A percentile compares a stretch with the other conserved stretches of the same genome.
Evolutionary conservation across 2,797 vertebrate species (phyloP).

Genomic region (Hydrocynus forskahlii): DNA sequence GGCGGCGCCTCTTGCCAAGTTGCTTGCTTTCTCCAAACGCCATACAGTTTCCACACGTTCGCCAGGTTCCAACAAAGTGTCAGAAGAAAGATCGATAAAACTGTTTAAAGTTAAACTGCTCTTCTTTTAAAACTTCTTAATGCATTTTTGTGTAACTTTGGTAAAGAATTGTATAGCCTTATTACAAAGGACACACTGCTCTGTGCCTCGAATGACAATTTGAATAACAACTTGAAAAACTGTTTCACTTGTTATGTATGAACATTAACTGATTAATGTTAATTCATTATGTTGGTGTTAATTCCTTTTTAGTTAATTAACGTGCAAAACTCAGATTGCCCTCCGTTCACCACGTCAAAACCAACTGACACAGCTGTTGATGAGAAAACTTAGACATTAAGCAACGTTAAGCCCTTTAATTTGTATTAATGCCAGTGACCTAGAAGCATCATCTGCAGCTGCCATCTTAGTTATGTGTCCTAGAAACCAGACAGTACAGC

Average conservation of each 20-base stretch:
- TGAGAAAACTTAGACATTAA: conserved; percentile 68
- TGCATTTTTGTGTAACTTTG: neutral
- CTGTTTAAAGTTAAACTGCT: neutral
- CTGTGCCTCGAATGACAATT: neutral
- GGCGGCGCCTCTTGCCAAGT: conserved; percentile 52
- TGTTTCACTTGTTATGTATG: neutral
- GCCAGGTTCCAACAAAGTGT: conserved; percentile 36
- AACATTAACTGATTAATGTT: neutral
- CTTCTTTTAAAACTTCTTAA: neutral
- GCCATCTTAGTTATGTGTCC: conserved; percentile 80
- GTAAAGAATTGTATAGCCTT: too few species aligned
- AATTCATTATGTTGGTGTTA: neutral
- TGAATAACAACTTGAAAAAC: neutral
- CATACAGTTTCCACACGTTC: conserved; percentile 36
- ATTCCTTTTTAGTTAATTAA: conserved; percentile 1
- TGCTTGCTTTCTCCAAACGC: conserved; percentile 36
- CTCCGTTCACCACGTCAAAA: conserved; percentile 59
- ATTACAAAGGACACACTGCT: neutral
- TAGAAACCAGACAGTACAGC: conserved; percentile 82
- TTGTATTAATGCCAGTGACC: conserved; percentile 79
- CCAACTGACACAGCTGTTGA: conserved; percentile 75
- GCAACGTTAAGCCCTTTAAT: conserved; percentile 77
- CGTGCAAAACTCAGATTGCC: neutral
- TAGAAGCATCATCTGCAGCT: conserved; percentile 75
- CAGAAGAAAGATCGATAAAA: conserved; percentile 18